Evolutionary conservation across 1,140 invertebrate species (phyloP), one percentile per base, ranked within the genome.

Genomic region (Agrilus planipennis): DNA sequence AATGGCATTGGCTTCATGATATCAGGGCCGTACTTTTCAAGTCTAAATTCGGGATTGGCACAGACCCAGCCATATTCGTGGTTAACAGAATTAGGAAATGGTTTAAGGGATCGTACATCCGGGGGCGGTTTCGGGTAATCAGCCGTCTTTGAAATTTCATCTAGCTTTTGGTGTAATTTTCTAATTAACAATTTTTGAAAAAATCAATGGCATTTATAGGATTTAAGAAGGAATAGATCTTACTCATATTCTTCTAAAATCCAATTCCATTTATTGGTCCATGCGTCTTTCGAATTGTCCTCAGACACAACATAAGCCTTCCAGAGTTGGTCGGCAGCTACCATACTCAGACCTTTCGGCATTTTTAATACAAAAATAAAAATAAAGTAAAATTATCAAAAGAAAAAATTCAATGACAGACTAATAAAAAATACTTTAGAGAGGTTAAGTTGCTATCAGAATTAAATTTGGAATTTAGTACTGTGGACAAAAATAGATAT

Each of bases 11-110:
- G n/a, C n/a, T n/a, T n/a, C n/a, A n/a, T n/a, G n/a, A 36, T 21
- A 36, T 36, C 34, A 5, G 34, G 20, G 6, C 34, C 34, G 23
- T 36, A 36, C 23, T 36, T 36, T 21, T 36, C 34, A 21, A 36
- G 15, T 22, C 14, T 36, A 22, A 36, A 36, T 22, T 36, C 34
- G 2, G 12, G 5, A 17, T 21, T 7, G 9, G 34, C 6, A 6
- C 19, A 6, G 5, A 36, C 2, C 34, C 34, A 36, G 10, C 34
- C 34, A 23, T 12, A 22, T 4, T 36, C 21, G 14, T 36, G 18
- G 3, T 4, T 7, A 7, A 7, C n/a, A 36, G 17, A n/a, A 36
- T 22, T 23, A 23, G 34, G 17, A 4, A 36, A 3, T 2, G 34
- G 34, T 23, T 36, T 36, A 3, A 21, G 9, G 15, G 19, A 21